Evolutionary conservation across 64 coral and sea anemone genomes (phyloP), one percentile per base, ranked within the genome.

Genomic region (Montipora foliosa): DNA sequence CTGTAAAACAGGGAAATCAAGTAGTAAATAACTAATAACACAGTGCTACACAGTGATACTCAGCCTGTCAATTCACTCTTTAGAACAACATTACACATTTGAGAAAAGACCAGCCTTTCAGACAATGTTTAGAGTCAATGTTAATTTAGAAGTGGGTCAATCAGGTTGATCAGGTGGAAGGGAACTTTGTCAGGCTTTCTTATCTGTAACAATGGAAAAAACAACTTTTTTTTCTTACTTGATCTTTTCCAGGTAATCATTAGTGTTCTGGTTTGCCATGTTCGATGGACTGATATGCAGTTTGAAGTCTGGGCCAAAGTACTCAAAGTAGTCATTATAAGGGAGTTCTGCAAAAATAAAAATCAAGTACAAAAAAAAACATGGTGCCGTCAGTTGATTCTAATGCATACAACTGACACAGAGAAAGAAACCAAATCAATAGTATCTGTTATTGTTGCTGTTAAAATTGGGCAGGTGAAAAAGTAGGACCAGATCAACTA

Each of bases 251-350:
- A 99, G 87, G 76, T 99, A 99, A 55, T 99, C 98, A 89, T 62
- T 82, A 29, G 95, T 96, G 73, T 99, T 99, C 29, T 96, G 95
- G 58, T 99, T 99, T 3, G 98, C 87, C 98, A 99, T 99, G 89
- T 99, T 99, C 3, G 98, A 99, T 79, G 98, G 98, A 80, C 98
- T 99, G 69, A 99, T 99, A 58, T 99, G 98, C 7, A 99, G 95
- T 74, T 99, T 99, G 85, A 99, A 99, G 88, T 99, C 98, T 49
- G 98, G 98, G 8, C 98, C 98, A 96, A 99, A 99, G 48, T 99
- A 99, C 79, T 99, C 98, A 96, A 99, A 99, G 19, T 99, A 99
- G 75, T 99, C 98, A 83, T 99, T 99, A 85, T 99, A 99, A 19
- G 98, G 98, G 16, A 99, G 93, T 70, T 99, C 95, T 96, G 51